These are phyloP conservation scores for Jordanella pulchra DNA, from an alignment of 2,797 vertebrate species.

Conservation along the genomic window DNA sequence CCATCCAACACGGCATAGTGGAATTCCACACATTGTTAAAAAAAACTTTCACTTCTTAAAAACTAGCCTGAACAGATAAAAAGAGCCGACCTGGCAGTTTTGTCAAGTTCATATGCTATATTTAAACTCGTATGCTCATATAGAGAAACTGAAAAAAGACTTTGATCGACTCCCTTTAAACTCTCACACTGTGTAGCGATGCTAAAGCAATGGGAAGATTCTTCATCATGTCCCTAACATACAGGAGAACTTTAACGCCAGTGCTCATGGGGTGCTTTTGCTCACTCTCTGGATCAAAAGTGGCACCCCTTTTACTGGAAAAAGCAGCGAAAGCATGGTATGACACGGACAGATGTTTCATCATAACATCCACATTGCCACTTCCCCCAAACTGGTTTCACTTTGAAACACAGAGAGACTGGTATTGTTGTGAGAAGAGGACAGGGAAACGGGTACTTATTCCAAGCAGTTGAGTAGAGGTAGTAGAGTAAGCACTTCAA, in stretches of 20 bases:
- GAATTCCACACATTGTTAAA: slow-evolving; percentile 59
- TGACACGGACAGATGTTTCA: slow-evolving; percentile 25
- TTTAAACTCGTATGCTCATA: neutral
- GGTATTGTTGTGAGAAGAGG: neutral
- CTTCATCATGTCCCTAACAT: slow-evolving; percentile 14
- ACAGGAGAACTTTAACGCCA: slow-evolving; percentile 28
- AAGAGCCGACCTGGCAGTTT: slow-evolving; percentile 13
- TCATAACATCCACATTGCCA: slow-evolving; percentile 7
- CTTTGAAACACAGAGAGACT: slow-evolving; percentile 15
- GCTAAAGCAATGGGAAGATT: slow-evolving; percentile 11
- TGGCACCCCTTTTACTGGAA: slow-evolving; percentile 46
- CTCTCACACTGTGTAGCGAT: slow-evolving; percentile 3
- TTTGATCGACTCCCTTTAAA: neutral
- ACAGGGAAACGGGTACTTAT: slow-evolving; percentile 1
- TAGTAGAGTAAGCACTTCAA: slow-evolving; percentile 43
- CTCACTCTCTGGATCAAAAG: slow-evolving; percentile 25
- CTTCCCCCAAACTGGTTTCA: slow-evolving; percentile 24
- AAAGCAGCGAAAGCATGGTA: slow-evolving; percentile 15
- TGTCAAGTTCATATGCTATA: neutral
- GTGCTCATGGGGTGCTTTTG: slow-evolving; percentile 7
- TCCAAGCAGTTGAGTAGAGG: neutral
- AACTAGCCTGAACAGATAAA: neutral
- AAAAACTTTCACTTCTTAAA: slow-evolving; percentile 6
- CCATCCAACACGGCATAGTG: slow-evolving; percentile 26
- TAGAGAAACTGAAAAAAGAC: neutral